Evolutionary conservation across 1,140 invertebrate genomes (phyloP).

Genomic region (Drosophila melanogaster): Release_6_plus_ISO1_MT NT_037436.4:2980501-2981000

Average conservation of each 20-base stretch:
- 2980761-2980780: not conserved
- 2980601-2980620: not conserved
- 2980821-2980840: no score
- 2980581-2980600: slow-evolving; percentile 23
- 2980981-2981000: slow-evolving; percentile 58
- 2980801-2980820: no score
- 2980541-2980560: slow-evolving; percentile 6
- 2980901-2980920: not conserved
- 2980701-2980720: slow-evolving; percentile 4
- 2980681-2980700: slow-evolving; percentile 15
- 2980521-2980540: slow-evolving; percentile 7
- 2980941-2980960: not conserved
- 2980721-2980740: slow-evolving; percentile 12
- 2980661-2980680: slow-evolving; percentile 32
- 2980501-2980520: slow-evolving; percentile 59
- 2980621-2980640: not conserved
- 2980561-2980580: slow-evolving; percentile 36
- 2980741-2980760: slow-evolving; percentile 14
- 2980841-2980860: no score
- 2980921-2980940: not conserved
- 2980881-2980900: not conserved
- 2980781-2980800: no score
- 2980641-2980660: slow-evolving; percentile 9
- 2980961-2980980: slow-evolving; percentile 69
- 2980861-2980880: not conserved